A percentile compares a stretch with the other conserved stretches of the same genome.
These are phyloP conservation scores for Frieseomelitta varia DNA, from an alignment of 1,140 invertebrate genomes.

Conservation along the genomic window DNA sequence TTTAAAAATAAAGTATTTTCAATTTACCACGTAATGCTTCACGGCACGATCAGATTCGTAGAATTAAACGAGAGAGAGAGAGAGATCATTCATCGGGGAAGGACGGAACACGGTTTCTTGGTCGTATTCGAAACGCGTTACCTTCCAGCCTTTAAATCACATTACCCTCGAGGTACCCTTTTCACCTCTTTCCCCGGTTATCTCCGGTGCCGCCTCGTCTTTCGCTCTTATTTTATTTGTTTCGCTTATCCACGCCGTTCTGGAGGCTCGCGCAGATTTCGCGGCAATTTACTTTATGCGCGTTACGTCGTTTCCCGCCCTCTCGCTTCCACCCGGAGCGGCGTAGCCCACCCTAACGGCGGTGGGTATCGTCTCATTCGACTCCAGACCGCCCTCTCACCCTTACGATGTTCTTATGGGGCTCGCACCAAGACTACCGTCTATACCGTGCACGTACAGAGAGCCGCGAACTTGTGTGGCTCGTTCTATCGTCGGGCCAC, in stretches of 20 bases:
- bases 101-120: not conserved
- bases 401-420: constrained; percentile 59
- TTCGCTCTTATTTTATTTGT: constrained; percentile 74
- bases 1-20: too few relatives aligned
- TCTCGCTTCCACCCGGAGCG: constrained; percentile 55
- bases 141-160: constrained; percentile 59
- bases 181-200: constrained; percentile 62
- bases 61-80: not conserved
- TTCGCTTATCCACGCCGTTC: constrained; percentile 69
- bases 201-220: constrained; percentile 50
- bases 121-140: constrained; percentile 12
- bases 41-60: not conserved
- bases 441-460: not conserved
- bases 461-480: constrained; percentile 3
- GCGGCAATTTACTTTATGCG: constrained; percentile 79
- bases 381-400: constrained; percentile 47
- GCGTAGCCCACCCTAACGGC: constrained; percentile 37
- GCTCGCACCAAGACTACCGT: constrained; percentile 22
- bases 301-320: constrained; percentile 78
- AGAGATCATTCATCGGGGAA: not conserved
- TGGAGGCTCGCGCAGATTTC: constrained; percentile 70
- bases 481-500: constrained; percentile 59
- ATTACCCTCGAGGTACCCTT: constrained; percentile 54
- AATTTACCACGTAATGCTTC: not conserved
- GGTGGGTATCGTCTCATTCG: constrained; percentile 67